phyloP scores from a whole-genome alignment of 2,113 vertebrate genomes.

The Mustela lutreola region DNA sequence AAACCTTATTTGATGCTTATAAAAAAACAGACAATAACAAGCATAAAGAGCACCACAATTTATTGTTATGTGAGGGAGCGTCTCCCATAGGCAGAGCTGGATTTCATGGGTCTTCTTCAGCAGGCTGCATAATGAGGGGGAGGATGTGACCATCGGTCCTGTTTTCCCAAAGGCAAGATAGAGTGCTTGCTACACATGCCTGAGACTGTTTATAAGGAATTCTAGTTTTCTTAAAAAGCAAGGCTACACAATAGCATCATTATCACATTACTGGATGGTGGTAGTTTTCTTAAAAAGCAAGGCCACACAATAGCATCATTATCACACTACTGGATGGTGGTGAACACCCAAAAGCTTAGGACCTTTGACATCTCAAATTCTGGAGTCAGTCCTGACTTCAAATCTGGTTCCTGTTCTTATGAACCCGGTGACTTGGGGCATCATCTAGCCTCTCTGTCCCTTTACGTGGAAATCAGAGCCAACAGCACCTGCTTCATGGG shows the following conservation, averaged over 20 bases:
- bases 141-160: not conserved
- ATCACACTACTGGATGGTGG: not conserved
- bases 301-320: not conserved
- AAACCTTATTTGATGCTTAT: not conserved
- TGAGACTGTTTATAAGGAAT: not conserved
- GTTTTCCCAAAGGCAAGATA: not conserved
- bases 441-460: not conserved
- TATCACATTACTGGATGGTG: not conserved
- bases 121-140: not conserved
- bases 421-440: not conserved
- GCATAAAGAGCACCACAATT: not conserved
- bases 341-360: not conserved
- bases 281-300: not conserved
- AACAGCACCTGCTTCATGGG: not conserved
- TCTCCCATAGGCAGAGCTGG: not conserved
- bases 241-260: not conserved
- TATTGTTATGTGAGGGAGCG: not conserved
- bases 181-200: not conserved
- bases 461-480: not conserved
- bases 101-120: not conserved
- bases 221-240: constrained; percentile 38
- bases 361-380: not conserved
- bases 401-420: not conserved
- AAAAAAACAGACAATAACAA: constrained; percentile 42
- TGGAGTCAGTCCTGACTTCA: not conserved